Conservation (phyloP, 2,113 vertebrate species). For the Elaphurus davidianus region DNA sequence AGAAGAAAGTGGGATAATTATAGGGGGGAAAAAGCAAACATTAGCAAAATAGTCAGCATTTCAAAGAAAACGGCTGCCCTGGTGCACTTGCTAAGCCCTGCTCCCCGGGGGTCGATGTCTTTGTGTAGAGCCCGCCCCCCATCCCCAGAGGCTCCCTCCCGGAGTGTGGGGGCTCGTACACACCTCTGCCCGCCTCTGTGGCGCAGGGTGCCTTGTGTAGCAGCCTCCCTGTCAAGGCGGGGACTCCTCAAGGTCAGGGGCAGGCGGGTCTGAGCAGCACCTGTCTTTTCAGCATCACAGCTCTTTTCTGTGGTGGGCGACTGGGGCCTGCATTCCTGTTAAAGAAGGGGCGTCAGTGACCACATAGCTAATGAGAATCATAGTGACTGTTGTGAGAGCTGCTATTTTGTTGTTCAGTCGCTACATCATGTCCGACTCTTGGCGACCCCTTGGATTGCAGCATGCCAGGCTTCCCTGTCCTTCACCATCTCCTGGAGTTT, state of each 20-base stretch:
- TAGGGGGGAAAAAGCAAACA: not conserved
- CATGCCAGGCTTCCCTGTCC: not conserved
- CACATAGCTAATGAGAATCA: rapidly evolving
- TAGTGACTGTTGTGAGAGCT: rapidly evolving
- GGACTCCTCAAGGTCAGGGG: not conserved
- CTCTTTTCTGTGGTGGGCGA: not conserved
- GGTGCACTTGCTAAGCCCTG: not conserved
- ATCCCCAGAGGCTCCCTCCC: not conserved
- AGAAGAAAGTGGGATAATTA: conserved; percentile 26
- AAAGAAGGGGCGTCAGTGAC: not conserved
- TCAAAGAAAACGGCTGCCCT: not conserved
- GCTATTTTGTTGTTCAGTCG: not conserved
- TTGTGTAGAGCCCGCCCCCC: not conserved
- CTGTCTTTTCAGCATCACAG: not conserved
- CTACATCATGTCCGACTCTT: not conserved
- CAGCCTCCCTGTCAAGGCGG: not conserved
- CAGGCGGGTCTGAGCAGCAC: not conserved
- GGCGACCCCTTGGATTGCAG: not conserved
- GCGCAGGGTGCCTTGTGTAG: not conserved
- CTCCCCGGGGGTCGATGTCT: not conserved
- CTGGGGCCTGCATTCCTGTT: not conserved
- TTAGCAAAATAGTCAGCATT: not conserved
- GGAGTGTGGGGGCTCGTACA: not conserved
- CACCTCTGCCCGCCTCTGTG: rapidly evolving
- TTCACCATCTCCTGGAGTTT: not conserved